Evolutionary conservation across 2,113 vertebrate species (phyloP).

Genomic region (Tupaia tana): DNA sequence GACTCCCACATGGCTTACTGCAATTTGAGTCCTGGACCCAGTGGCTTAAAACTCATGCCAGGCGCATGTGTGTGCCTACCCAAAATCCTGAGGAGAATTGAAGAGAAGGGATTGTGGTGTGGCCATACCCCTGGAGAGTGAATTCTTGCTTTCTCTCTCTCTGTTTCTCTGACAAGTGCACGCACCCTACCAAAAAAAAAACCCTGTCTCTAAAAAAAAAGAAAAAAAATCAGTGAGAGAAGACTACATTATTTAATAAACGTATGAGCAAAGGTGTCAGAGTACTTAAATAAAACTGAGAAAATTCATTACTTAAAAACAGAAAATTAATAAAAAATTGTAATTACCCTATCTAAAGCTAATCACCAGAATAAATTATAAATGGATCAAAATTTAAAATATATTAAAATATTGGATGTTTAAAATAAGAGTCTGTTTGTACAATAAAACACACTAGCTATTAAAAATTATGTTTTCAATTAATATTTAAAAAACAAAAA

Average conservation of each 20-base stretch:
- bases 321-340: not conserved
- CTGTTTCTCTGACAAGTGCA: too few species aligned
- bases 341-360: not conserved
- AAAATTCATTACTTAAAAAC: constrained; percentile 25
- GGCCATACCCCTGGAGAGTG: too few species aligned
- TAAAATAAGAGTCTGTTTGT: not conserved
- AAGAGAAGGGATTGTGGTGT: too few species aligned
- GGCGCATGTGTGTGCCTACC: too few species aligned
- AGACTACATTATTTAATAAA: constrained; percentile 24
- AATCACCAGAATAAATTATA: constrained; percentile 40
- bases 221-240: not conserved
- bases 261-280: not conserved
- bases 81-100: too few species aligned
- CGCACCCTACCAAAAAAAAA: too few species aligned
- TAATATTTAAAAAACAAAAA: constrained; percentile 5
- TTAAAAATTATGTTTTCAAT: not conserved
- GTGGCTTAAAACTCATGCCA: too few species aligned
- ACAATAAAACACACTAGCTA: not conserved
- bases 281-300: constrained; percentile 14
- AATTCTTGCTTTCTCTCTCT: too few species aligned
- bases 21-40: too few species aligned
- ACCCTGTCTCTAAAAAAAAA: too few species aligned
- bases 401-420: not conserved
- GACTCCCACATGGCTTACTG: too few species aligned
- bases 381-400: constrained; percentile 27